Evolutionary conservation across 1,140 invertebrate species (phyloP).

Genomic region (Muscidifurax raptorellus): DNA sequence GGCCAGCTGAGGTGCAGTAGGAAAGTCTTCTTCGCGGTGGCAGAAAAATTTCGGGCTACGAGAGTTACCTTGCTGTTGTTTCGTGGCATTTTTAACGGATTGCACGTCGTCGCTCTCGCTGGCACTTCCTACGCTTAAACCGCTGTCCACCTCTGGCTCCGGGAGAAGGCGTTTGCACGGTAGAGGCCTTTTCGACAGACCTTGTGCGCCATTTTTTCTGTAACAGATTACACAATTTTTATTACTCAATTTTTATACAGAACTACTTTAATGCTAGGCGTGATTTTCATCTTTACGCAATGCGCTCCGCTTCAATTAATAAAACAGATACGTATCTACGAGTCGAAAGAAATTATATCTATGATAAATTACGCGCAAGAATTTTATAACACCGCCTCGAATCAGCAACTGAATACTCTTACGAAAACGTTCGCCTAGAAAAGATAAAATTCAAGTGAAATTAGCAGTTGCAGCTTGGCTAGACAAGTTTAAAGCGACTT

Average conservation of each 20-base stretch:
- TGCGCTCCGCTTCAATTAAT: neutral
- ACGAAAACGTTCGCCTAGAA: neutral
- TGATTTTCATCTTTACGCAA: neutral
- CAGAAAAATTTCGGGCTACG: neutral
- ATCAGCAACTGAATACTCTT: neutral
- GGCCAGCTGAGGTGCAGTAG: constrained; percentile 17
- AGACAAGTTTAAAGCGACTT: neutral
- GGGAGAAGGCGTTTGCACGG: constrained; percentile 61
- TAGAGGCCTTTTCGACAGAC: constrained; percentile 63
- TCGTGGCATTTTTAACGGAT: constrained; percentile 63
- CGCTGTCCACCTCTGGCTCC: constrained; percentile 69
- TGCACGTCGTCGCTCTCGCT: constrained; percentile 72
- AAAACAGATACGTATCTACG: neutral
- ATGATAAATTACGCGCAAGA: neutral
- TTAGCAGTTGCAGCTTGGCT: neutral
- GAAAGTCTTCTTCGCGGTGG: constrained; percentile 47
- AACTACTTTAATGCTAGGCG: neutral
- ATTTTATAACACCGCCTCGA: neutral
- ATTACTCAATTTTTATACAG: neutral
- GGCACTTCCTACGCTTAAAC: constrained; percentile 70
- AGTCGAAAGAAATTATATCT: neutral
- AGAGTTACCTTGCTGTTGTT: constrained; percentile 21
- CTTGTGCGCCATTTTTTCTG: constrained; percentile 63
- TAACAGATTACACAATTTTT: constrained; percentile 11
- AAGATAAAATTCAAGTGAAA: neutral